Conservation (phyloP, 2,888 invertebrate genomes). For the Eupithecia subfuscata region DNA sequence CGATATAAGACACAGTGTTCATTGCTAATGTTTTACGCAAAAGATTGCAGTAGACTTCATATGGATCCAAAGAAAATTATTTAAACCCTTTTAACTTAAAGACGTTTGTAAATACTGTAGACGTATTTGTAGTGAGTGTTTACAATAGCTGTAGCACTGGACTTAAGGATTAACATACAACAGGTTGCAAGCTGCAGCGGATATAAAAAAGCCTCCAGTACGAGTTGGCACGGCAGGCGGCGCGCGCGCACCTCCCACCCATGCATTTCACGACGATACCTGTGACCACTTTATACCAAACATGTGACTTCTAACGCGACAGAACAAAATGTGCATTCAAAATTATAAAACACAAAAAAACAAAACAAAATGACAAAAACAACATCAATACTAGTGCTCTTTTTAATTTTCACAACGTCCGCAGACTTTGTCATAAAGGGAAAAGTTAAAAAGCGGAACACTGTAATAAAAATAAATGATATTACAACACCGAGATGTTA, state of each 20-base stretch:
- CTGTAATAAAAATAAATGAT: constrained; percentile 73
- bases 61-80: constrained; percentile 36
- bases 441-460: constrained; percentile 77
- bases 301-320: constrained; percentile 25
- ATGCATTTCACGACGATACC: constrained; percentile 45
- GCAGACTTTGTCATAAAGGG: constrained; percentile 73
- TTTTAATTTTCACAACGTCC: constrained; percentile 58
- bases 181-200: constrained; percentile 74
- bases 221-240: constrained; percentile 70
- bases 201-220: constrained; percentile 78
- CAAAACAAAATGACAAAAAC: constrained; percentile 63
- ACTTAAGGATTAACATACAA: constrained; percentile 74
- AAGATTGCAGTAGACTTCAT: background rate
- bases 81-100: constrained; percentile 44
- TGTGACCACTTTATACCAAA: constrained; percentile 38
- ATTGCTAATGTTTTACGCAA: background rate
- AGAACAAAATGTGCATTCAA: constrained; percentile 45
- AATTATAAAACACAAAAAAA: constrained; percentile 30
- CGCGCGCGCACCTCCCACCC: constrained; percentile 71
- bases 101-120: constrained; percentile 46
- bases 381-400: constrained; percentile 53
- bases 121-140: constrained; percentile 63
- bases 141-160: constrained; percentile 67
- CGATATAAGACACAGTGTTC: background rate
- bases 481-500: constrained; percentile 67